phyloP scores from a whole-genome alignment of 2,797 vertebrate species.

The Mus spretus region DNA sequence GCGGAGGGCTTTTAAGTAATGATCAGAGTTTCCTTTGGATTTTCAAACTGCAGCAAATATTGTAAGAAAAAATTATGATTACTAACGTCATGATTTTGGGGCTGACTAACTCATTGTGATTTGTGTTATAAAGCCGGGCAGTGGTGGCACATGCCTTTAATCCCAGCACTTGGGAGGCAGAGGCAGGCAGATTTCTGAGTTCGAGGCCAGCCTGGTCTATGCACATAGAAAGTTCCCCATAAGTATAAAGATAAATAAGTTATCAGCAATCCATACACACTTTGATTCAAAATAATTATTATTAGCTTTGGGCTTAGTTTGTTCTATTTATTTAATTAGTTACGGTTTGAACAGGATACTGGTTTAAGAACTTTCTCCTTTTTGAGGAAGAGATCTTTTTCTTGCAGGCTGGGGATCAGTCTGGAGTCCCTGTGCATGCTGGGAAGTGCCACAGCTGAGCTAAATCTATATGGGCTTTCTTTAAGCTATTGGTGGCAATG shows the following conservation, averaged over 20 bases:
- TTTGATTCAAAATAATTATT: not conserved
- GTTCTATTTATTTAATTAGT: not conserved
- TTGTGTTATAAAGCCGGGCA: not conserved
- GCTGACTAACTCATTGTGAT: not conserved
- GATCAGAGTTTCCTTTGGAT: not conserved
- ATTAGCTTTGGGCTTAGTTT: constrained; percentile 30
- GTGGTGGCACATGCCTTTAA: too few species aligned
- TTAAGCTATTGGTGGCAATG: constrained; percentile 3
- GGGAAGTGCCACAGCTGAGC: not conserved
- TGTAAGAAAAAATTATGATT: constrained; percentile 14
- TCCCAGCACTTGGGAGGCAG: too few species aligned
- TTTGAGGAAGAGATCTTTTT: not conserved
- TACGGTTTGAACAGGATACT: not conserved
- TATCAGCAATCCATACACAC: not conserved
- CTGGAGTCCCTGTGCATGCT: not conserved
- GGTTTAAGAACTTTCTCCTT: constrained; percentile 4
- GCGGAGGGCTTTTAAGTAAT: constrained; percentile 12
- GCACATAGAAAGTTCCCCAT: not conserved
- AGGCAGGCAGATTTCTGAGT: too few species aligned
- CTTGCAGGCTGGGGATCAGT: not conserved
- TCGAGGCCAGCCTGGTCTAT: too few species aligned
- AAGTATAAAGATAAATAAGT: not conserved
- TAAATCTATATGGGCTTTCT: not conserved
- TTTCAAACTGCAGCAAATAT: constrained; percentile 4
- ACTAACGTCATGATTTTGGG: not conserved